These are phyloP conservation scores for Alauda arvensis DNA, from an alignment of 2,797 vertebrate species.

Conservation along the genomic window DNA sequence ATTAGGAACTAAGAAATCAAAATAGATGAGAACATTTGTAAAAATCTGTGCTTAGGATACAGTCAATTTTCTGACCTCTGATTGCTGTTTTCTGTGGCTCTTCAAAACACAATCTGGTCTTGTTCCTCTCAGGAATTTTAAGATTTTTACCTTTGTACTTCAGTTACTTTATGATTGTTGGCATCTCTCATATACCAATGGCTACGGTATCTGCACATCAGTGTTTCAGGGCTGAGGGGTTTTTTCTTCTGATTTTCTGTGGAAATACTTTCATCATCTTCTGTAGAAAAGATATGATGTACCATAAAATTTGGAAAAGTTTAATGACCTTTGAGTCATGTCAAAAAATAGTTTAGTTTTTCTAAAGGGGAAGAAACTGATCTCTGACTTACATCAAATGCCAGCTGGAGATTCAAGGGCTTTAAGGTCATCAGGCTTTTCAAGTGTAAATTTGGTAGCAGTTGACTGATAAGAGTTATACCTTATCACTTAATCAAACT, in stretches of 20 bases:
- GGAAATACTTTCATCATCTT: not conserved
- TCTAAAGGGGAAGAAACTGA: not conserved
- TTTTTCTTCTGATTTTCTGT: not conserved
- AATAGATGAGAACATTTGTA: not conserved
- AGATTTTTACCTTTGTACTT: not conserved
- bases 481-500: not conserved
- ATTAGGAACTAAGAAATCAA: not conserved
- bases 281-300: not conserved
- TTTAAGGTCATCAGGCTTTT: not conserved
- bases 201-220: not conserved
- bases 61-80: not conserved
- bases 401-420: not conserved
- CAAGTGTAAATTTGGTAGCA: not conserved
- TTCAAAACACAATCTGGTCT: not conserved
- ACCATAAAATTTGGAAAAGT: not conserved
- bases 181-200: not conserved
- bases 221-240: not conserved
- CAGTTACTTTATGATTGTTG: not conserved
- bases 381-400: not conserved
- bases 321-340: not conserved
- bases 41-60: not conserved
- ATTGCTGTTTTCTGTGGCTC: not conserved
- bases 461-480: not conserved
- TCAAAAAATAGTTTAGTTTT: not conserved
- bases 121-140: not conserved